Conservation (phyloP, 1,140 invertebrate species). For the Drusus annulatus region DNA sequence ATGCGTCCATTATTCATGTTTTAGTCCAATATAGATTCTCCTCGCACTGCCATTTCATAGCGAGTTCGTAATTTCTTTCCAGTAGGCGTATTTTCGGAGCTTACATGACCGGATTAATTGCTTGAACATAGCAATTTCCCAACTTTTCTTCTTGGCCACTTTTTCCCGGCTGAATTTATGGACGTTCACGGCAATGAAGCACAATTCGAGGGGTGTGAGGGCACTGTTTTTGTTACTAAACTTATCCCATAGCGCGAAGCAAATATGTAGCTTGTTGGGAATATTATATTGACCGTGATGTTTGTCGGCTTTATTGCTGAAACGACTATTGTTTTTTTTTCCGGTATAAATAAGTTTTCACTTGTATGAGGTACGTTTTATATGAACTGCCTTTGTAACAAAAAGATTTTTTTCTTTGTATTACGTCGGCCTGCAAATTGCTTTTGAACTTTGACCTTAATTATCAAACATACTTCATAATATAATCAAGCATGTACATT, state of each 20-base stretch:
- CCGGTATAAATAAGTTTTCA: conserved; percentile 6
- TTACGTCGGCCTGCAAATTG: background rate
- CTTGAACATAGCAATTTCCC: conserved; percentile 56
- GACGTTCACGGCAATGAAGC: conserved; percentile 45
- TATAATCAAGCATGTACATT: too few species aligned
- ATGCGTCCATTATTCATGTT: conserved; percentile 42
- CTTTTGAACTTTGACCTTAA: too few species aligned
- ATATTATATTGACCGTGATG: conserved; percentile 37
- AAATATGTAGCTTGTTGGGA: conserved; percentile 6
- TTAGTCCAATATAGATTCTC: conserved; percentile 31
- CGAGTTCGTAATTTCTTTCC: conserved; percentile 40
- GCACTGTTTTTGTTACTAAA: conserved; percentile 38
- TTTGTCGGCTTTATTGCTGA: conserved; percentile 30
- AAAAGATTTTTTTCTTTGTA: background rate
- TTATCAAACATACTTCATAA: too few species aligned
- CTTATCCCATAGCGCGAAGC: conserved; percentile 21
- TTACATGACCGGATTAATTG: conserved; percentile 57
- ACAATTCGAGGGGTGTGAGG: background rate
- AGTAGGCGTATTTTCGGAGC: conserved; percentile 53
- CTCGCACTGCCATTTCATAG: background rate
- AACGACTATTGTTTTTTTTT: conserved; percentile 13
- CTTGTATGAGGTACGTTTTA: background rate
- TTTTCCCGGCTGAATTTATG: conserved; percentile 47
- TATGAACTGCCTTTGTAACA: background rate
- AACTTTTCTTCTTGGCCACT: conserved; percentile 48